Percentiles rank a stretch among this genome's conserved stretches.
Evolutionary conservation across 1,140 invertebrate genomes (phyloP).

Genomic region (Drosophila bipectinata): DNA sequence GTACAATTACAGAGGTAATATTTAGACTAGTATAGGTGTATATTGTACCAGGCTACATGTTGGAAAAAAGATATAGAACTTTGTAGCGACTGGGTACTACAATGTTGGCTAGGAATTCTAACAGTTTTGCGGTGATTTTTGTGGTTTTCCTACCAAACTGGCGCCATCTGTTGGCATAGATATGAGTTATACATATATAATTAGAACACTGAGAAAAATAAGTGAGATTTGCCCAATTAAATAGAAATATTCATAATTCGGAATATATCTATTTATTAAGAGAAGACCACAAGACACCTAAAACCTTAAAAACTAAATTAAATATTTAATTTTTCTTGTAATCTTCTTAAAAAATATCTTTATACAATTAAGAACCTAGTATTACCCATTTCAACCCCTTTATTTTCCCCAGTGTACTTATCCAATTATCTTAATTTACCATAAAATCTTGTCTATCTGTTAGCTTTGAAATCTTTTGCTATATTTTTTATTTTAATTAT

Average conservation of each 20-base stretch:
- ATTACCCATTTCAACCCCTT: no score
- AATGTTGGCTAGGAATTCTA: constrained; percentile 47
- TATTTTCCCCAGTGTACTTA: no score
- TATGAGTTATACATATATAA: background rate
- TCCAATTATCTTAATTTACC: no score
- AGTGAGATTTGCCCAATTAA: background rate
- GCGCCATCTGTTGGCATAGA: constrained; percentile 52
- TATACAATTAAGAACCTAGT: no score
- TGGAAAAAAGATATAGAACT: background rate
- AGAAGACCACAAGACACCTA: no score
- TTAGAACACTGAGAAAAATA: background rate
- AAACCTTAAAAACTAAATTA: no score
- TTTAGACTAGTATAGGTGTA: background rate
- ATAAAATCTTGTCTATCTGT: no score
- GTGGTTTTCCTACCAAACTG: constrained; percentile 55
- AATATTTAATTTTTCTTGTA: no score
- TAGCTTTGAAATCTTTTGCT: constrained; percentile 6
- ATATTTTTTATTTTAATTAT: background rate
- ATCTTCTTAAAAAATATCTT: no score
- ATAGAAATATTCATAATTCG: background rate
- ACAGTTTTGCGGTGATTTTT: constrained; percentile 60
- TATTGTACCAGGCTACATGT: background rate
- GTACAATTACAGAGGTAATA: constrained; percentile 4
- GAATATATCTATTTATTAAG: no score
- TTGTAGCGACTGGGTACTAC: constrained; percentile 21